Conservation (phyloP, 2,797 vertebrate species). For the Phataginus tetradactyla region DNA sequence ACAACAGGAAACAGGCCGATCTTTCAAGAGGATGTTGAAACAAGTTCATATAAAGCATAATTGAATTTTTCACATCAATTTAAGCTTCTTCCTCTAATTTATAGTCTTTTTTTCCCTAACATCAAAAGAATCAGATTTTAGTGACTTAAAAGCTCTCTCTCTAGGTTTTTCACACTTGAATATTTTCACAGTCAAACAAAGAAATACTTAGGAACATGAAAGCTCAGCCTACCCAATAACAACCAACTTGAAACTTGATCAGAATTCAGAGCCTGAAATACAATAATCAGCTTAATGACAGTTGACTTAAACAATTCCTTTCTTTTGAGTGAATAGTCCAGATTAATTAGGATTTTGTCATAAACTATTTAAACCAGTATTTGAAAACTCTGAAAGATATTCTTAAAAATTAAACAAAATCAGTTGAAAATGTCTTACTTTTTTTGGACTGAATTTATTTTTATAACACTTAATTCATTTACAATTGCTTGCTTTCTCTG, state of each 20-base stretch:
- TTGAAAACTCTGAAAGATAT: not conserved
- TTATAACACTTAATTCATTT: not conserved
- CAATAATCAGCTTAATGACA: slow-evolving; percentile 68
- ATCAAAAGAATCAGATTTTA: slow-evolving; percentile 83
- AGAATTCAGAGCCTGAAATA: slow-evolving; percentile 69
- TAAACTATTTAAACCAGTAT: slow-evolving; percentile 69
- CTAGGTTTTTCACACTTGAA: slow-evolving; percentile 81
- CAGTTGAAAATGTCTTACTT: slow-evolving; percentile 24
- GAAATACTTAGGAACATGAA: slow-evolving; percentile 82
- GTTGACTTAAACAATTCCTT: slow-evolving; percentile 74
- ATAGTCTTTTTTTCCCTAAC: slow-evolving; percentile 75
- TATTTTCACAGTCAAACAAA: slow-evolving; percentile 83
- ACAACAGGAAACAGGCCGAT: slow-evolving; percentile 77
- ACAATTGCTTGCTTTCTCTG: slow-evolving; percentile 2
- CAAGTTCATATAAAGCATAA: slow-evolving; percentile 78
- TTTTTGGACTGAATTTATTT: slow-evolving; percentile 53
- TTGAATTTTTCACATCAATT: slow-evolving; percentile 76
- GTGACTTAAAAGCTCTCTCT: slow-evolving; percentile 78
- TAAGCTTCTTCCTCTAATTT: slow-evolving; percentile 70
- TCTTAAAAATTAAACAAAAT: slow-evolving; percentile 41
- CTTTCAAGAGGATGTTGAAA: slow-evolving; percentile 82
- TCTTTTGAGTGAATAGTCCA: slow-evolving; percentile 78
- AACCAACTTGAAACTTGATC: slow-evolving; percentile 81
- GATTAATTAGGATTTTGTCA: slow-evolving; percentile 78
- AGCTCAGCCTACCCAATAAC: slow-evolving; percentile 66